These are phyloP conservation scores for Clunio marinus DNA, from an alignment of 2,888 invertebrate species.

Conservation along the genomic window DNA sequence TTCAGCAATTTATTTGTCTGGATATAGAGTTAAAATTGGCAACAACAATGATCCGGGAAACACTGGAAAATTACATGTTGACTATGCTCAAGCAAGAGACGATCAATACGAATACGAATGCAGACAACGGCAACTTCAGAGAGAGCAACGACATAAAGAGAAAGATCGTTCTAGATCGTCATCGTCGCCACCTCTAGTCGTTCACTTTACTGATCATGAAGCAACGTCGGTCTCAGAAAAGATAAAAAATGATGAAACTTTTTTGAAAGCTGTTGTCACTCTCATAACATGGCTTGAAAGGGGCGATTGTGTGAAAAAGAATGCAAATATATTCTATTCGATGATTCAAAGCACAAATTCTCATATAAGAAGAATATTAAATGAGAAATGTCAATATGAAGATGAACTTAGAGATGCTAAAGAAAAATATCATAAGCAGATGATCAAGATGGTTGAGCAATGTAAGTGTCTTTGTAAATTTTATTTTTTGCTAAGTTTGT, in stretches of 20 bases:
- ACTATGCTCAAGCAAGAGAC: slow-evolving; percentile 89
- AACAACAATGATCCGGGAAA: slow-evolving; percentile 68
- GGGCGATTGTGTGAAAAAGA: slow-evolving; percentile 89
- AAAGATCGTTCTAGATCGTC: slow-evolving; percentile 59
- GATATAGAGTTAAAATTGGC: slow-evolving; percentile 71
- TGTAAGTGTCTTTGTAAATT: slow-evolving; percentile 90
- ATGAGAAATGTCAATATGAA: slow-evolving; percentile 80
- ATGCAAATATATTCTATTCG: slow-evolving; percentile 86
- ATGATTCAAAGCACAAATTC: slow-evolving; percentile 95
- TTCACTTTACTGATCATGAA: slow-evolving; percentile 79
- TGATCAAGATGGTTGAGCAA: slow-evolving; percentile 82
- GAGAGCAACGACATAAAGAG: slow-evolving; percentile 74
- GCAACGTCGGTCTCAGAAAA: slow-evolving; percentile 72
- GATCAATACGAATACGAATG: slow-evolving; percentile 95
- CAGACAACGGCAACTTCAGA: slow-evolving; percentile 75
- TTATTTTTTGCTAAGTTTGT: too few relatives aligned
- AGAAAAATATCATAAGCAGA: slow-evolving; percentile 76
- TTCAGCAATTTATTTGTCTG: slow-evolving; percentile 80
- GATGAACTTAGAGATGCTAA: slow-evolving; percentile 83
- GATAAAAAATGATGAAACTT: slow-evolving; percentile 81
- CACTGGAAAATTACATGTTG: slow-evolving; percentile 86
- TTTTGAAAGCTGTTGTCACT: slow-evolving; percentile 76
- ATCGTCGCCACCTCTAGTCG: slow-evolving; percentile 73
- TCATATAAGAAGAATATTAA: slow-evolving; percentile 78
- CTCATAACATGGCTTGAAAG: slow-evolving; percentile 89